Evolutionary conservation across 2,113 vertebrate species (phyloP), one percentile per base, ranked within the genome.

Genomic region (Xyliphius kryptos): DNA sequence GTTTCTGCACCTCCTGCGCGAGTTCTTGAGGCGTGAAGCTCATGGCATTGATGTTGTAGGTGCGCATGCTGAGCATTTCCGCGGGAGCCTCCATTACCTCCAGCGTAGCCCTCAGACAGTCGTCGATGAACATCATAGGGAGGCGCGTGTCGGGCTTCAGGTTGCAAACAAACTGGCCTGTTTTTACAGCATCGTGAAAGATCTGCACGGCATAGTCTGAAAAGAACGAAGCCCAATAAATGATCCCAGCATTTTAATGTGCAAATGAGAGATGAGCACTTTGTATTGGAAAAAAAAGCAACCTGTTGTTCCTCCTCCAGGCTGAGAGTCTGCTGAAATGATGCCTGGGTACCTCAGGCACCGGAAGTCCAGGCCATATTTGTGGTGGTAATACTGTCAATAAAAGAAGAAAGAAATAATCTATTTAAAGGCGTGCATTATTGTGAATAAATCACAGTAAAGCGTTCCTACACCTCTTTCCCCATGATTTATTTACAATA

Each of bases 101-200:
- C 40, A 96, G 76, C 0, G 92, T 93, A 9, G 92, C 93, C 9
- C 89, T 86, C 63, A 99, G 82, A 56, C 95, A 98, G 78, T 98
- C 95, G 0, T 93, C 89, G 0, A 97, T 89, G 64, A 94, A 95
- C 93, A 97, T 98, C 94, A 97, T 97, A 0, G 92, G 93, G 14
- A 98, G 87, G 7, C 85, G 81, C 0, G 92, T 93, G 82, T 86
- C 80, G 0, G 88, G 78, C 52, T 77, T 84, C 68, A 98, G 66
- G 80, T 92, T 89, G 73, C 95, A 97, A 46, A 92, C 86, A 16
- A 94, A 97, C 22, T 84, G 90, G 48, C 90, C 88, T 0, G 66
- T 84, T 72, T 95, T 97, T 0, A 90, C 72, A 1, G 94, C 94
- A 13, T 92, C 87, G 0, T 95, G 92, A 79, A 97, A 97, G 68